Base-by-base conservation (phyloP, 1,140 invertebrate genomes). In the Telenomus remus region DNA sequence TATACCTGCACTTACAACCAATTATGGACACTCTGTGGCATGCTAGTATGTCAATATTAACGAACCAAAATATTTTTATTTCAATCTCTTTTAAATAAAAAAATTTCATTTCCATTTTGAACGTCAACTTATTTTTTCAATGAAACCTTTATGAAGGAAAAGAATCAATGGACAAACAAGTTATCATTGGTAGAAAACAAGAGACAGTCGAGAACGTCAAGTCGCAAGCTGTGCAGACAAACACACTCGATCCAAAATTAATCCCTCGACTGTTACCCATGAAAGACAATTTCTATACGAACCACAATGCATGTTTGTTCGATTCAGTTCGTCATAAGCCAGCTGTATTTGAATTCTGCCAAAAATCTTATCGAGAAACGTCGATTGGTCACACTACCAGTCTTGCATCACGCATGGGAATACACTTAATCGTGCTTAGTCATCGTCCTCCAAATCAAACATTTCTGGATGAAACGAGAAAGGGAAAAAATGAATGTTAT, bases 261-360 rank as follows among this genome's bases (percentile, higher is more conserved):
- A 75, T 68, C 64, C 43, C 12, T 16, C 46, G 74, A 51, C 75
- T 80, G 78, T 57, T 11, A 39, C 50, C 46, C 39, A 60, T 56
- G 71, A 80, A 75, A 70, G 77, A 64, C 65, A 69, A 57, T 39
- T 63, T 60, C 69, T 43, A 49, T 27, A 55, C 53, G 37, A 50
- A 76, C 71, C 63, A 85, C 79, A 84, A 79, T 78, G 79, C 39
- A 71, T 53, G 75, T 79, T 79, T 84, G 77, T 82, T 81, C 81
- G 66, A 70, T 65, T 81, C 84, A 82, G 81, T 81, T 81, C 79
- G 79, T 76, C 50, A 74, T 57, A 48, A n/a, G 63, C 79, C 84
- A 86, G 85, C 86, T 87, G 84, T 86, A 81, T 87, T 87, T 87
- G 84, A 84, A 73, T 74, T 71, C 70, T 78, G 78, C 79, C 78